phyloP scores from a whole-genome alignment of 2,113 vertebrate genomes.

The Elgaria multicarinata region DNA sequence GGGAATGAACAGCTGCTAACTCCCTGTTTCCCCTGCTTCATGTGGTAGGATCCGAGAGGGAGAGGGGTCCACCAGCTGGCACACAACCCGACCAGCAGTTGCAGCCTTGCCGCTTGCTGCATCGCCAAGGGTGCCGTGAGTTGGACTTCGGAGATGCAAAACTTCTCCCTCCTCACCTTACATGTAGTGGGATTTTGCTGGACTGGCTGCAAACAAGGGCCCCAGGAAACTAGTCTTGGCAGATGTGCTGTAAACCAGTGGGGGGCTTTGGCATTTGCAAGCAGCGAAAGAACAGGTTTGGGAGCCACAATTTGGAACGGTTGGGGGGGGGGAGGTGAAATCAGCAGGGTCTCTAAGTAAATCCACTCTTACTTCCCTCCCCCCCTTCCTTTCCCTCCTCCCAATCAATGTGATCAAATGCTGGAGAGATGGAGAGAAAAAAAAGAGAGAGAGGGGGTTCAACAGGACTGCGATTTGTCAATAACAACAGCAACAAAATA shows the following conservation, averaged over 20 bases:
- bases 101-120: neutral
- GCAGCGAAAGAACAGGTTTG: neutral
- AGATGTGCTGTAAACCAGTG: neutral
- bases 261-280: neutral
- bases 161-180: neutral
- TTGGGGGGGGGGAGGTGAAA: neutral
- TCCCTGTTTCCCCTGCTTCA: neutral
- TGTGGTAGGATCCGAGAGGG: neutral
- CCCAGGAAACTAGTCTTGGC: neutral
- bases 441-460: slow-evolving; percentile 20
- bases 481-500: neutral
- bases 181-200: neutral
- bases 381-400: neutral
- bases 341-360: neutral
- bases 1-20: no score
- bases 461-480: neutral
- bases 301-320: neutral
- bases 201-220: neutral
- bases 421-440: slow-evolving; percentile 39
- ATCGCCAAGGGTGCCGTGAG: neutral
- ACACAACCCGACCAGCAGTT: neutral
- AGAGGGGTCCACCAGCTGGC: neutral
- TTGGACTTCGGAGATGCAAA: neutral
- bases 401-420: neutral
- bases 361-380: neutral